Conservation (phyloP, 2,113 vertebrate species). For the Mus spicilegus region DNA sequence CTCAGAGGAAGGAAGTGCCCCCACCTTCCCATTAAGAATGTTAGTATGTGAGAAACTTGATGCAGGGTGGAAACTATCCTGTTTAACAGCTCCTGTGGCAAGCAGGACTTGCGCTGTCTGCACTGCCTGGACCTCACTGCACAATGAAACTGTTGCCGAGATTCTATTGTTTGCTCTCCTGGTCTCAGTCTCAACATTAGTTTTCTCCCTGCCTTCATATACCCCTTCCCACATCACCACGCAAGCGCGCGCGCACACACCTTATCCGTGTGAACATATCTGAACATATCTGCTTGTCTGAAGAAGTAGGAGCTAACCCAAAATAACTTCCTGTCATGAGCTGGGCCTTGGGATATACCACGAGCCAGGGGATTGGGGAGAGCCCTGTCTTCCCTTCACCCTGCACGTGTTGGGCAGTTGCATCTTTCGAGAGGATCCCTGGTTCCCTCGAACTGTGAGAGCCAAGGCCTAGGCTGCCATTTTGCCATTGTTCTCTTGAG, state of each 20-base stretch:
- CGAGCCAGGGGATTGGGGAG: not conserved
- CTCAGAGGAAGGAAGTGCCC: not conserved
- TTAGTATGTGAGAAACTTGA: too few relatives aligned
- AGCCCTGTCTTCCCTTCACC: accelerated
- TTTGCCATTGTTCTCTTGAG: not conserved
- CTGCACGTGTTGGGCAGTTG: not conserved
- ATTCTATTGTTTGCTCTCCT: not conserved
- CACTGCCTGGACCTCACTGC: not conserved
- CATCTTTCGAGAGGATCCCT: not conserved
- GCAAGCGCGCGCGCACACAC: not conserved
- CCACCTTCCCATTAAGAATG: not conserved
- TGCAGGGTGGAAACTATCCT: not conserved
- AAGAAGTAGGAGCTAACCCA: not conserved
- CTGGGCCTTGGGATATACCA: not conserved
- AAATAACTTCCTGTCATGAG: not conserved
- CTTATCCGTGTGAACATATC: not conserved
- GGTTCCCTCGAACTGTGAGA: accelerated
- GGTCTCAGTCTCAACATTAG: not conserved
- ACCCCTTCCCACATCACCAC: not conserved
- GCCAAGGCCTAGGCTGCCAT: not conserved
- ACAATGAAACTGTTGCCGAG: not conserved
- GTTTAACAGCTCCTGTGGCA: not conserved
- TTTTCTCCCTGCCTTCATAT: accelerated
- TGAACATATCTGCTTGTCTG: not conserved
- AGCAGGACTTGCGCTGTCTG: not conserved